phyloP scores from a whole-genome alignment of 2,113 vertebrate species.

The Brachypodius melanocephalos region DNA sequence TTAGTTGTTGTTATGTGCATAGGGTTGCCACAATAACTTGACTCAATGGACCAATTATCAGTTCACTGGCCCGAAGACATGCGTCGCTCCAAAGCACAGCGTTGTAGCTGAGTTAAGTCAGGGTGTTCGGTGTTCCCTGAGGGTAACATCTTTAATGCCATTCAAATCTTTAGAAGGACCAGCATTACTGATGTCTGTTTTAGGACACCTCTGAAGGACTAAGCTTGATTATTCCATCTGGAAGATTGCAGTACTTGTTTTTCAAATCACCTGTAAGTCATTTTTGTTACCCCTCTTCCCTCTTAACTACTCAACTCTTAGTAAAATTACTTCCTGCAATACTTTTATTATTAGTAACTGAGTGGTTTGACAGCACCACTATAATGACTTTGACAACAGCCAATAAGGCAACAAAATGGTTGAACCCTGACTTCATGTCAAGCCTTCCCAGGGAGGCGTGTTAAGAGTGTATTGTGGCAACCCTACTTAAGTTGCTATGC shows the following conservation, averaged over 20 bases:
- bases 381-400: neutral
- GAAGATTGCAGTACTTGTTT: neutral
- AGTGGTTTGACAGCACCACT: neutral
- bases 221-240: neutral
- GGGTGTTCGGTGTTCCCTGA: neutral
- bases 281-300: neutral
- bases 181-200: neutral
- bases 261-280: neutral
- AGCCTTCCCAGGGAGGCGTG: neutral
- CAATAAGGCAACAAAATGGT: neutral
- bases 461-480: conserved; percentile 87
- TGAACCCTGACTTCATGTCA: conserved; percentile 15
- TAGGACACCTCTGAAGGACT: neutral
- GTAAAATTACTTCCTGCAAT: conserved; percentile 45
- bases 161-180: neutral
- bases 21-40: conserved; percentile 96
- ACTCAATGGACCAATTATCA: neutral
- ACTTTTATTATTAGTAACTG: conserved; percentile 18
- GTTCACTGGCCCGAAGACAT: neutral
- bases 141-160: neutral
- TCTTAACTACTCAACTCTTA: neutral
- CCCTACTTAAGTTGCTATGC: conserved; percentile 86
- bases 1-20: conserved; percentile 89
- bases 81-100: neutral
- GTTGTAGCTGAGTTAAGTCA: neutral